Evolutionary conservation across 2,888 invertebrate genomes (phyloP).

Genomic region (Arctia plantaginis): DNA sequence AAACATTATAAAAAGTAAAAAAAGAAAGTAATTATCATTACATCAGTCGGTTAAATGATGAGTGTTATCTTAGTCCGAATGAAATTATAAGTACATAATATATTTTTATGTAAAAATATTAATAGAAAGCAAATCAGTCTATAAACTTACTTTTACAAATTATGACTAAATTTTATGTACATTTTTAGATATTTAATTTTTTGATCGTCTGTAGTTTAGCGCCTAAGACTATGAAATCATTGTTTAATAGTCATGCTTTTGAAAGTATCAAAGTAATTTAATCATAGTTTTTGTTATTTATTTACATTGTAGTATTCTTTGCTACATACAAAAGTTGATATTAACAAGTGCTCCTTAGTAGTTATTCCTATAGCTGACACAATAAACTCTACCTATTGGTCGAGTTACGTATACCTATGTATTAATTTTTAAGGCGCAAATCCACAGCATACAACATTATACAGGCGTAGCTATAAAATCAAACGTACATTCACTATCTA

Average conservation of each 20-base stretch:
- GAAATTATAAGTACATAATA: slow-evolving; percentile 54
- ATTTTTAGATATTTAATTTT: slow-evolving; percentile 59
- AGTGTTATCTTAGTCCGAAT: slow-evolving; percentile 62
- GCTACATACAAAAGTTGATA: neutral
- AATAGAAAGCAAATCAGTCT: slow-evolving; percentile 83
- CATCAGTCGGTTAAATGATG: slow-evolving; percentile 75
- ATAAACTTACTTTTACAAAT: slow-evolving; percentile 78
- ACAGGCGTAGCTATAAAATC: slow-evolving; percentile 55
- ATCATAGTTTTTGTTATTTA: neutral
- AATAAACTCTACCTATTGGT: neutral
- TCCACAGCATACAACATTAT: slow-evolving; percentile 47
- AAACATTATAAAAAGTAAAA: slow-evolving; percentile 41
- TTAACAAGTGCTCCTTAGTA: neutral
- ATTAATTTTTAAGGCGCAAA: slow-evolving; percentile 42
- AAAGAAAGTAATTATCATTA: slow-evolving; percentile 62
- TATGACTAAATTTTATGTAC: slow-evolving; percentile 78
- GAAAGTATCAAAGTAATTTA: slow-evolving; percentile 4
- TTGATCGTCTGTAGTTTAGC: slow-evolving; percentile 50
- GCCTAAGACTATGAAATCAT: slow-evolving; percentile 52
- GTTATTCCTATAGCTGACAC: neutral
- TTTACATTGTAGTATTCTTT: slow-evolving; percentile 1
- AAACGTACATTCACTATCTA: slow-evolving; percentile 81
- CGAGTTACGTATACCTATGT: neutral
- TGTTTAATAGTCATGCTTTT: slow-evolving; percentile 19
- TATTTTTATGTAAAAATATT: slow-evolving; percentile 53